A percentile compares a stretch with the other conserved stretches of the same genome.
phyloP scores from a whole-genome alignment of 2,888 invertebrate genomes.

The Drosophila robusta region DNA sequence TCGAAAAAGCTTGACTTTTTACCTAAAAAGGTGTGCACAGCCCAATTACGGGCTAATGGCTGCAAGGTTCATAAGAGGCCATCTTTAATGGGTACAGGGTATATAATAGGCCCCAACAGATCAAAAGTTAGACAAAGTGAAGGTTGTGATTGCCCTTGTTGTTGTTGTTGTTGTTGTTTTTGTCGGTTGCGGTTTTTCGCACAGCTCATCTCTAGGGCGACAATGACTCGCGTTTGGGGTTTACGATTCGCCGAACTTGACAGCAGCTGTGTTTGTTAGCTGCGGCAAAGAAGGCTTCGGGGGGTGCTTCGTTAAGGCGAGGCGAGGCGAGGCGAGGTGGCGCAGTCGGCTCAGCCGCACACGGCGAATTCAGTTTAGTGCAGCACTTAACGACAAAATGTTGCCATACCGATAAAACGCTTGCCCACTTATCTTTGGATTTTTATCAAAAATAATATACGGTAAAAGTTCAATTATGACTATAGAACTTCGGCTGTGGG shows the following conservation, averaged over 20 bases:
- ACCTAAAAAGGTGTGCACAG: not conserved
- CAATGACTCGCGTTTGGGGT: conserved; percentile 28
- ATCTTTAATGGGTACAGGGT: conserved; percentile 13
- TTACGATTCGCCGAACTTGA: conserved; percentile 17
- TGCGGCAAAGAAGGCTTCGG: not conserved
- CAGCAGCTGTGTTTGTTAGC: not conserved
- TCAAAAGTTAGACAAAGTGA: conserved; percentile 33
- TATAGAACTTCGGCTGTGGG: conserved; percentile 5
- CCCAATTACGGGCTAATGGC: not conserved
- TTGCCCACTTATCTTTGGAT: conserved; percentile 38
- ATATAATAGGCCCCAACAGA: conserved; percentile 14
- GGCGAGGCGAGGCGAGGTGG: not conserved
- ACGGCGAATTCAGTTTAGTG: conserved; percentile 16
- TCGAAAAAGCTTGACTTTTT: not conserved
- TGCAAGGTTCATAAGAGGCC: not conserved
- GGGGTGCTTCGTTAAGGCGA: not conserved
- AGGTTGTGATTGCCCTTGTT: conserved; percentile 33
- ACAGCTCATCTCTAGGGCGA: conserved; percentile 41
- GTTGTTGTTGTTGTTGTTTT: conserved; percentile 19
- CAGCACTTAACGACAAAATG: conserved; percentile 19
- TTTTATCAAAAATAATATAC: conserved; percentile 53
- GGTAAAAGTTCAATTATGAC: conserved; percentile 54
- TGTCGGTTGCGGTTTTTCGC: conserved; percentile 36
- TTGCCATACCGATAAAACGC: conserved; percentile 47
- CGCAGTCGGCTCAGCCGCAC: not conserved